Evolutionary conservation across 2,113 vertebrate genomes (phyloP), one percentile per base, ranked within the genome.

Genomic region (Coryphaenoides rupestris): DNA sequence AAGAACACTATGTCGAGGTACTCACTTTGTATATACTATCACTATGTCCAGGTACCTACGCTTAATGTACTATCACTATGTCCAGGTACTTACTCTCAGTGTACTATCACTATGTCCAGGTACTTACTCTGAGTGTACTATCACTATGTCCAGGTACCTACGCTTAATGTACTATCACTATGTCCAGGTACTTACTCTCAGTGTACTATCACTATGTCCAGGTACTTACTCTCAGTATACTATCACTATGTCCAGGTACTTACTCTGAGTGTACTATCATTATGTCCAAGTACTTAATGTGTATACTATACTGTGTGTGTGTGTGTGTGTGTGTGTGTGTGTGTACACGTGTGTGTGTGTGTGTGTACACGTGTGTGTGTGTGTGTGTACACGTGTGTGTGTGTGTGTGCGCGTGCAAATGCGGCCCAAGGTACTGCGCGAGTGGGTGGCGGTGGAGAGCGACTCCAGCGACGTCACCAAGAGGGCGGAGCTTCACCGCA

Each of bases 391-490:
- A 9, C 12, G 15, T 26, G 24, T 15, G 21, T 28, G 17, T 21
- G 16, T 26, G 19, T 58, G 19, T 17, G n/a, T 58, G 21, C 21
- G 21, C 17, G 45, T 75, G 47, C 65, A 23, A 54, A 12, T 58
- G n/a, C 3, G 58, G 19, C 23, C 58, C 16, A 66, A 98, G 96
- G 76, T 60, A 9, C 91, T 98, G 19, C 80, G 87, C 33, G 88
- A 94, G 12, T 98, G 96, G 96, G 86, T 97, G 63, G 89, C 92
- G 0, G 74, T 99, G 1, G 86, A 95, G 82, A 97, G 95, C 0
- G 90, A 95, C 70, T 98, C 94, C 22, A 76, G 91, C 28, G 94
- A 95, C 17, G 81, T 93, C 0, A 5, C 55, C 0, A 90, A 90
- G 68, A 85, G 94, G 64, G 33, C 66, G 10, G 88, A 96, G 56